Percentiles rank a stretch among this genome's conserved stretches.
Conservation (phyloP, 2,797 vertebrate species). For the Adelosebastes latens region DNA sequence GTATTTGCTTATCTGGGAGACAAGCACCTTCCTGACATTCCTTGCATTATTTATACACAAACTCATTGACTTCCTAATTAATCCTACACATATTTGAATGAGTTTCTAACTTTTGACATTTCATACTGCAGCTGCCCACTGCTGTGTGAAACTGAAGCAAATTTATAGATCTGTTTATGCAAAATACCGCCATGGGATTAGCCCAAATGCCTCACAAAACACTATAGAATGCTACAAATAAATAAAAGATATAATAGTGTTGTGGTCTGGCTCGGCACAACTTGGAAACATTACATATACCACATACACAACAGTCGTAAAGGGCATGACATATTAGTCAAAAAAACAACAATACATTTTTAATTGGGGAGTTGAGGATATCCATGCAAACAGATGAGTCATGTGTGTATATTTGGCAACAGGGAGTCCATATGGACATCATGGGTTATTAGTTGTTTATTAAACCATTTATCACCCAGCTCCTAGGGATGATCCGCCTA, state of each 20-base stretch:
- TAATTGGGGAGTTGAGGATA: not conserved
- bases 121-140: constrained; percentile 24
- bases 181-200: constrained; percentile 4
- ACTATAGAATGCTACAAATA: not conserved
- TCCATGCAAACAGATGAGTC: not conserved
- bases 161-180: constrained; percentile 1
- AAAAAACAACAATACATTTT: not conserved
- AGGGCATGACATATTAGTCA: not conserved
- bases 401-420: not conserved
- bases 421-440: not conserved
- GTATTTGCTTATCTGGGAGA: constrained; percentile 4
- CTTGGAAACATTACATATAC: not conserved
- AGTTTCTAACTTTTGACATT: constrained; percentile 42
- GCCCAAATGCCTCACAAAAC: not conserved
- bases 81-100: constrained; percentile 22
- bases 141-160: constrained; percentile 13
- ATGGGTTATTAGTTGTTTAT: not conserved
- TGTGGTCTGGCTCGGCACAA: not conserved
- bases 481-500: not conserved
- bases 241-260: not conserved
- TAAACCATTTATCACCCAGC: not conserved
- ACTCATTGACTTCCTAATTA: constrained; percentile 27
- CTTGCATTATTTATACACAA: constrained; percentile 34
- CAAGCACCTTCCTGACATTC: not conserved
- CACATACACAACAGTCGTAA: not conserved